These are phyloP conservation scores for Motacilla alba DNA, from an alignment of 2,113 vertebrate genomes.

Conservation along the genomic window DNA sequence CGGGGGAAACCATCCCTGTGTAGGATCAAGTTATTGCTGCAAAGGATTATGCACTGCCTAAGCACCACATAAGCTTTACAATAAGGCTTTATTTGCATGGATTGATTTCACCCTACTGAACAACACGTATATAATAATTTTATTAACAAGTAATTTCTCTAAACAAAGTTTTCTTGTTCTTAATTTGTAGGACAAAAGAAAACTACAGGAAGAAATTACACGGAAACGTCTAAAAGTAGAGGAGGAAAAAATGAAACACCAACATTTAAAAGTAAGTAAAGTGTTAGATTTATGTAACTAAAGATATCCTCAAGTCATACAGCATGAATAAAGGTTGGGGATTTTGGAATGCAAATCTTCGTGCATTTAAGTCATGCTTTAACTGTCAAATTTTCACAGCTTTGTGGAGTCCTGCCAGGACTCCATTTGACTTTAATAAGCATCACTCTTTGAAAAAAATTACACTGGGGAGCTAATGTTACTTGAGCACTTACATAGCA, in stretches of 20 bases:
- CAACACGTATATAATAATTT: not conserved
- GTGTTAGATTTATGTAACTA: not conserved
- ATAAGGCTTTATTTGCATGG: not conserved
- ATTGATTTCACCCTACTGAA: not conserved
- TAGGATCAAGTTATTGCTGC: not conserved
- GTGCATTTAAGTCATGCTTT: not conserved
- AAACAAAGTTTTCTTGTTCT: not conserved
- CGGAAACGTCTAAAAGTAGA: conserved; percentile 89
- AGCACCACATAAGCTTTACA: not conserved
- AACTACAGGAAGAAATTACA: conserved; percentile 91
- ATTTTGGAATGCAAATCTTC: conserved; percentile 32
- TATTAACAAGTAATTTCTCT: not conserved
- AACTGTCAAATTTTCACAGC: conserved; percentile 35
- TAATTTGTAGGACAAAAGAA: conserved; percentile 88
- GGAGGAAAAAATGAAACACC: conserved; percentile 92
- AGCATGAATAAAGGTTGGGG: not conserved
- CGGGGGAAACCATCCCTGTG: not conserved
- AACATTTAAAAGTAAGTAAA: conserved; percentile 88
- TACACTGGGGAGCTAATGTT: not conserved
- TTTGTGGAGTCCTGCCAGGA: not conserved
- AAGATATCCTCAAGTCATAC: not conserved
- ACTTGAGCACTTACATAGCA: conserved; percentile 38
- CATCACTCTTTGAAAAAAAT: conserved; percentile 15
- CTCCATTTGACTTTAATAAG: conserved; percentile 45
- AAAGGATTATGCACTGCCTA: not conserved